Evolutionary conservation across 2,797 vertebrate genomes (phyloP).

Genomic region (Hybognathus amarus): DNA sequence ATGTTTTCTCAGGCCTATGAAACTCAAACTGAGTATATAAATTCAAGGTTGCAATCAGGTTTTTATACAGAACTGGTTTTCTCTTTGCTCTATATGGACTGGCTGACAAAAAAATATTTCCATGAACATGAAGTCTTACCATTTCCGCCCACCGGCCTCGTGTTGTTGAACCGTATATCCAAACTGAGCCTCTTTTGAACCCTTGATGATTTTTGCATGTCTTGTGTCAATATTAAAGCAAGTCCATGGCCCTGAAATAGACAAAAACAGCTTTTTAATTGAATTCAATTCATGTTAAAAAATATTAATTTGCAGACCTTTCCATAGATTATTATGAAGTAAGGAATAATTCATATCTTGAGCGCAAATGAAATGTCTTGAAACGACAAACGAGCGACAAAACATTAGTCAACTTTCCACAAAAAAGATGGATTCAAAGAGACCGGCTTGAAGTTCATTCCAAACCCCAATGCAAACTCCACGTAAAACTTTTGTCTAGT

Average conservation of each 20-base stretch:
- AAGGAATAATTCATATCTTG: background rate
- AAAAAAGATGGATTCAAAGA: too few relatives aligned
- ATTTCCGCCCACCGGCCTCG: constrained; percentile 84
- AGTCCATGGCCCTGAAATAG: constrained; percentile 75
- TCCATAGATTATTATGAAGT: background rate
- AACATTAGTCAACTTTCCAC: too few relatives aligned
- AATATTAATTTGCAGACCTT: background rate
- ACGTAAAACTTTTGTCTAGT: too few relatives aligned
- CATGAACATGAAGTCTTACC: constrained; percentile 70
- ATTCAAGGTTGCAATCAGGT: background rate
- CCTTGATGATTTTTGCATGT: constrained; percentile 82
- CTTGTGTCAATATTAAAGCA: constrained; percentile 90
- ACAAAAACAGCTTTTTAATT: background rate
- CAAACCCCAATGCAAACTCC: too few relatives aligned
- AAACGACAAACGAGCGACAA: too few relatives aligned
- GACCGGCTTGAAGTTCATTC: too few relatives aligned
- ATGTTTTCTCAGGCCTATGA: background rate
- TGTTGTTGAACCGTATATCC: constrained; percentile 96
- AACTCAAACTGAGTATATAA: background rate
- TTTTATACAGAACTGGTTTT: background rate
- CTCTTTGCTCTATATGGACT: background rate
- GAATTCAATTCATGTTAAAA: background rate
- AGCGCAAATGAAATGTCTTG: too few relatives aligned
- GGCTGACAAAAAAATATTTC: background rate
- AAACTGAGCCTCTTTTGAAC: constrained; percentile 86